A percentile compares a stretch with the other conserved stretches of the same genome.
Conservation (phyloP, 2,888 invertebrate species). For the Tenthredo distinguenda region DNA sequence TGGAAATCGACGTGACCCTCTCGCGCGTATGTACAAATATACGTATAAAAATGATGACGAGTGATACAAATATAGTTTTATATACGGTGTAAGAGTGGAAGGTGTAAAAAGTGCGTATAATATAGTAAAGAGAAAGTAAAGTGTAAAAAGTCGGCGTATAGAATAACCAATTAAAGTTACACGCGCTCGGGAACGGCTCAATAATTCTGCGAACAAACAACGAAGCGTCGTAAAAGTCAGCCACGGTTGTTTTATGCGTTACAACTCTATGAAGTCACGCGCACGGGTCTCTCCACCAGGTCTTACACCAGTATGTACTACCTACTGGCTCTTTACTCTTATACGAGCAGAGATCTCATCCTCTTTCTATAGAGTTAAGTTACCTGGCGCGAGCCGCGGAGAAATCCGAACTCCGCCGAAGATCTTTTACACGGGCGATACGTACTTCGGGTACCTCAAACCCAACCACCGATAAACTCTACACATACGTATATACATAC, state of each 20-base stretch:
- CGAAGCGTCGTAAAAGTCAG: constrained; percentile 69
- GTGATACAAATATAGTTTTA: background rate
- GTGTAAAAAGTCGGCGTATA: constrained; percentile 54
- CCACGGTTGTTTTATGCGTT: constrained; percentile 68
- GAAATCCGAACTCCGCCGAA: background rate
- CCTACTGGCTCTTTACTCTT: background rate
- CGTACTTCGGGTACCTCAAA: background rate
- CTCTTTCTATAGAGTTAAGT: background rate
- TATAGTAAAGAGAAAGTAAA: constrained; percentile 25
- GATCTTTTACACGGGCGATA: background rate
- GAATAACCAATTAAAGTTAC: constrained; percentile 60
- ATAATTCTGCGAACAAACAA: constrained; percentile 69
- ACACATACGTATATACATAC: background rate
- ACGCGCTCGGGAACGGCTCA: constrained; percentile 55
- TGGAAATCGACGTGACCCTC: no score
- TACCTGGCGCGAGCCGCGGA: constrained; percentile 25
- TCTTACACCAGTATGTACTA: background rate
- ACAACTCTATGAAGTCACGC: constrained; percentile 63
- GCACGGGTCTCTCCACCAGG: constrained; percentile 8
- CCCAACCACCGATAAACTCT: background rate
- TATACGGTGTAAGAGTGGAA: background rate
- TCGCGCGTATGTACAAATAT: no score
- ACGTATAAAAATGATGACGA: background rate
- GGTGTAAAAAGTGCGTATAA: background rate
- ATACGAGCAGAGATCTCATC: constrained; percentile 2